phyloP scores from a whole-genome alignment of 1,140 invertebrate species.

The Trypoxylus dichotomus region DNA sequence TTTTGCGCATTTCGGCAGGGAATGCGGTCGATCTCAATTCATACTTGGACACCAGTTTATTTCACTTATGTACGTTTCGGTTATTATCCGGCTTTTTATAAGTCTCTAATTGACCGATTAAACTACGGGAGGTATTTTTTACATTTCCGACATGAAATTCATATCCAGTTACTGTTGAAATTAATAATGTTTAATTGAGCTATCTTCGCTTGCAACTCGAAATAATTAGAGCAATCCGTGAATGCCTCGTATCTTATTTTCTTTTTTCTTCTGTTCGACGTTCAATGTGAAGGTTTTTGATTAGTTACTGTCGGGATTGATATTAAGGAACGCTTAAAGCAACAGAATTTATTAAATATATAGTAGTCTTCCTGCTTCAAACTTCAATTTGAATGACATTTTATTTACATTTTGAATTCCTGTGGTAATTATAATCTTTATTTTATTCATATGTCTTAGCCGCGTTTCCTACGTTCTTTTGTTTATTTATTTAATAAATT shows the following conservation, averaged over 20 bases:
- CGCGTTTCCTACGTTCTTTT: no score
- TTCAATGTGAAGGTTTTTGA: no score
- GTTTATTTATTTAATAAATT: no score
- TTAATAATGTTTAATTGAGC: constrained; percentile 23
- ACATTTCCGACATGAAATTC: background rate
- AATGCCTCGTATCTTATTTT: background rate
- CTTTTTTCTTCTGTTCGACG: background rate
- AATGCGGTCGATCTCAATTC: background rate
- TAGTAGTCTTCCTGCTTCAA: no score
- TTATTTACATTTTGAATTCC: no score
- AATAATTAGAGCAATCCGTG: background rate
- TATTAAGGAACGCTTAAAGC: no score
- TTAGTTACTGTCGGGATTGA: no score
- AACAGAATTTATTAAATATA: no score
- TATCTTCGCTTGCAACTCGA: background rate
- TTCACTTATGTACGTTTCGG: background rate
- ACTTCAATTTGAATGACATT: no score
- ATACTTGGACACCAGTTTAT: background rate
- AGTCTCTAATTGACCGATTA: constrained; percentile 18
- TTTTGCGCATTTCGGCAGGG: background rate
- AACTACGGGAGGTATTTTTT: constrained; percentile 16
- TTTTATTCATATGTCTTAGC: no score
- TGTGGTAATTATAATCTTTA: no score
- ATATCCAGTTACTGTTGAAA: background rate
- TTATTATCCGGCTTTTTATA: background rate